Base-by-base conservation (phyloP, 2,888 invertebrate genomes). In the Watsonalla binaria region DNA sequence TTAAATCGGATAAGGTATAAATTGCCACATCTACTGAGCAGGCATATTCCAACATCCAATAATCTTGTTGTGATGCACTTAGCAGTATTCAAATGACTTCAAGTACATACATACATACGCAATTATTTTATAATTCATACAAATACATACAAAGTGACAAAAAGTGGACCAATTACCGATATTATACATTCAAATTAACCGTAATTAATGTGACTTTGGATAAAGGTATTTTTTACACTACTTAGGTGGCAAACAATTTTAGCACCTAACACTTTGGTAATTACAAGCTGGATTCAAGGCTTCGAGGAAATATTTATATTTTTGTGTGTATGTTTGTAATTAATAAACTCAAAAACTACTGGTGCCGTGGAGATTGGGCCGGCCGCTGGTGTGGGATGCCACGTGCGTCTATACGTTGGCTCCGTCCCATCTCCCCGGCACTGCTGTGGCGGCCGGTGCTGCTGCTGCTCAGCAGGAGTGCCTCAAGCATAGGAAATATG, bases 61-160 rank as follows among this genome's bases (percentile, higher is more conserved):
- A 49, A 37, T n/a, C 48, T 37, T 15, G 49, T 49, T 49, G 49
- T 37, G 49, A 49, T 49, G 37, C 49, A 45, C 45, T 34, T 35
- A 53, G 34, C 14, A 45, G 48, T 48, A 52, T 48, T 53, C 14
- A 45, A 48, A 53, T 53, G 11, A 47, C 34, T 53, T 37, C 47
- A 47, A 11, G 2, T 46, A 46, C 33, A 37, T 34, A 39, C 37
- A 6, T 49, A 49, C 34, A n/a, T 49, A 49, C 37, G 11, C 11
- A 11, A 5, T 42, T 11, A 42, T 42, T 42, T 11, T 11, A 42
- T 24, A 24, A 24, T 24, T 5, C 42, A 7, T 5, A 42, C 11
- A 5, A 24, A 24, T 24, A 2, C 42, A 7, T 5, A 42, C 11
- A 5, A 42, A 5, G 8, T 9, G 37, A 49, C 15, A 49, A 34